Conservation (phyloP, 2,797 vertebrate genomes). For the Catamblyrhynchus diadema region DNA sequence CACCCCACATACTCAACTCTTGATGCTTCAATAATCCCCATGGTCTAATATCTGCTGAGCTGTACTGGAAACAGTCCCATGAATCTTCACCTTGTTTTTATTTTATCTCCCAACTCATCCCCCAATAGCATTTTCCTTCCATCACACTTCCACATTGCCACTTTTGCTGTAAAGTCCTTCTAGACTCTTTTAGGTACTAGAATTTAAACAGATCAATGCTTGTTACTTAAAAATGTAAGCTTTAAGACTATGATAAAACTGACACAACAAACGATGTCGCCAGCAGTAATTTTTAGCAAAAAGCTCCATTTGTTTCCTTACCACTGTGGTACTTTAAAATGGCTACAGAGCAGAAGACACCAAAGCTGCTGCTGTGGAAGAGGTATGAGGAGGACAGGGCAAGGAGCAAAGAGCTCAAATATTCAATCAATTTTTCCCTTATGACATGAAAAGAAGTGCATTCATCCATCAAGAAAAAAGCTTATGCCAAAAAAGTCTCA, state of each 20-base stretch:
- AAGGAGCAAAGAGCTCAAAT: not conserved
- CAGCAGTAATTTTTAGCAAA: not conserved
- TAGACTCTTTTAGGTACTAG: accelerated
- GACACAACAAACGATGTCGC: not conserved
- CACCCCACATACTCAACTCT: not conserved
- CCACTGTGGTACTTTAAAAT: not conserved
- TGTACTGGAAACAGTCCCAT: not conserved
- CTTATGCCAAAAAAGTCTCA: not conserved
- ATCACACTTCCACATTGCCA: not conserved
- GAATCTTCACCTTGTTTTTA: not conserved
- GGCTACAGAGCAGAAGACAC: not conserved
- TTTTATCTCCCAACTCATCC: not conserved
- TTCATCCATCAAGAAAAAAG: not conserved
- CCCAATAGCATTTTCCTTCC: not conserved
- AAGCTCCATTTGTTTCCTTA: not conserved
- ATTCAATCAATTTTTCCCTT: not conserved
- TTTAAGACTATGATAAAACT: not conserved
- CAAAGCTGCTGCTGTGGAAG: not conserved
- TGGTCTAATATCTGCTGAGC: not conserved
- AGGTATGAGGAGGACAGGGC: not conserved
- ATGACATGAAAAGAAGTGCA: not conserved
- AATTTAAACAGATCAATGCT: not conserved
- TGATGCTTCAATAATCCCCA: not conserved
- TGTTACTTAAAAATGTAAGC: not conserved
- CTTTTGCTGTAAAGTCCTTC: not conserved